Evolutionary conservation across 2,888 invertebrate species (phyloP), one percentile per base, ranked within the genome.

Genomic region (Taenaris catops): DNA sequence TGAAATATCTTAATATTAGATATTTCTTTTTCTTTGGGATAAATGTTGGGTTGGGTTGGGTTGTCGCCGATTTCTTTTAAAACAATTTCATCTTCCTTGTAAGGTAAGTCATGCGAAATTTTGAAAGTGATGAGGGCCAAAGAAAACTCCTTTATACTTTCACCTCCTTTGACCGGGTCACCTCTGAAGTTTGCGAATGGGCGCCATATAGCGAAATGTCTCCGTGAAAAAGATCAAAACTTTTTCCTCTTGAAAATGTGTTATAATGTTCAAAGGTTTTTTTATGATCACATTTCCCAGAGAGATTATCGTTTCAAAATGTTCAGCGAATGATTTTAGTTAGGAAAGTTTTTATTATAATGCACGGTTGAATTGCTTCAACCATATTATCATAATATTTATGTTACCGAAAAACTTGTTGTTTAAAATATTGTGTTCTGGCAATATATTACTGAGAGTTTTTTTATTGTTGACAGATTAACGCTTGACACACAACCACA

Each of bases 161-260:
- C 50, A 56, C 45, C 54, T 64, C 55, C 62, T 72, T 66, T 74
- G 70, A 75, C 76, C 73, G 63, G 63, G 71, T 72, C 66, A 72
- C 58, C 63, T 53, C 55, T 54, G 37, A 53, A 71, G 61, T 70
- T 70, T 57, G 46, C 40, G 49, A 60, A 62, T 63, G 60, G 55
- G 60, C 50, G 51, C 60, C 68, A 66, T 69, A 73, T 71, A 71
- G 68, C 59, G 56, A 56, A 62, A 61, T 62, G 63, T 72, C 60
- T 60, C 56, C 53, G 56, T 63, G 55, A 65, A 71, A 70, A 73
- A 69, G 63, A 55, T 58, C 48, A 36, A 63, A 73, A 73, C 60
- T 73, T 74, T 65, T 47, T 49, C 41, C 44, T 27, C 16, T 31
- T 43, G 24, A 35, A 42, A 41, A 44, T 31, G 36, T 25, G 38